These are phyloP conservation scores for Drosophila azteca DNA, from an alignment of 1,140 invertebrate genomes.

Conservation along the genomic window DNA sequence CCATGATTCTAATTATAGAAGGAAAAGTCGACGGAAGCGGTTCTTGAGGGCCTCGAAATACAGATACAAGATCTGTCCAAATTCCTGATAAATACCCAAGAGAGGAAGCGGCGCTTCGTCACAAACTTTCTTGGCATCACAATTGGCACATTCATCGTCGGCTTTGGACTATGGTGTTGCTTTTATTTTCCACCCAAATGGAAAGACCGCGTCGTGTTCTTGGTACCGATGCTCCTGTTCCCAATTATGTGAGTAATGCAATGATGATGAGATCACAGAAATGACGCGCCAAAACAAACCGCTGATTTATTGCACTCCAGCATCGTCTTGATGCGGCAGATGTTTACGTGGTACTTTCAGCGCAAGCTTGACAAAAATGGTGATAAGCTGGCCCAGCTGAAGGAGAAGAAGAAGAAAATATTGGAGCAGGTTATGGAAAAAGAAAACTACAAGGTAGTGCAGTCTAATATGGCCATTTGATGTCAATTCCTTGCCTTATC, in stretches of 20 bases:
- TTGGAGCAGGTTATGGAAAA: conserved; percentile 98
- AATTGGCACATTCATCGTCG: conserved; percentile 90
- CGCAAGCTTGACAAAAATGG: conserved; percentile 92
- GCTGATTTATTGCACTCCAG: conserved; percentile 85
- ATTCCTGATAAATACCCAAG: conserved; percentile 91
- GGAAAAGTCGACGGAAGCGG: conserved; percentile 90
- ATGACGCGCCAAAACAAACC: conserved; percentile 4
- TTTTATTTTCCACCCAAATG: conserved; percentile 89
- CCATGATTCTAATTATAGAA: conserved; percentile 87
- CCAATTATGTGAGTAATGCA: conserved; percentile 90
- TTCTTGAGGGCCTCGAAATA: conserved; percentile 91
- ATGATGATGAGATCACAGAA: conserved; percentile 39
- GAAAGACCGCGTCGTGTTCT: conserved; percentile 88
- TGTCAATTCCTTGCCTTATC: background rate
- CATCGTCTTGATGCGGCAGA: conserved; percentile 90
- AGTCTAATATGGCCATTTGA: too few relatives aligned
- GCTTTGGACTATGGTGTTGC: conserved; percentile 91
- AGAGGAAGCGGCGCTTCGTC: conserved; percentile 91
- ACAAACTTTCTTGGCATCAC: conserved; percentile 92
- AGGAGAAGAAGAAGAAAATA: conserved; percentile 93
- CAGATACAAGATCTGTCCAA: conserved; percentile 92
- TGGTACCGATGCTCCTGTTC: conserved; percentile 89
- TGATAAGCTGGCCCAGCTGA: conserved; percentile 89
- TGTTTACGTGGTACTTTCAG: conserved; percentile 94
- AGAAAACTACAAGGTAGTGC: conserved; percentile 96